Base-by-base conservation (phyloP, 35 echinoderm and acorn worm genomes). In the Amphiura filiformis region DNA sequence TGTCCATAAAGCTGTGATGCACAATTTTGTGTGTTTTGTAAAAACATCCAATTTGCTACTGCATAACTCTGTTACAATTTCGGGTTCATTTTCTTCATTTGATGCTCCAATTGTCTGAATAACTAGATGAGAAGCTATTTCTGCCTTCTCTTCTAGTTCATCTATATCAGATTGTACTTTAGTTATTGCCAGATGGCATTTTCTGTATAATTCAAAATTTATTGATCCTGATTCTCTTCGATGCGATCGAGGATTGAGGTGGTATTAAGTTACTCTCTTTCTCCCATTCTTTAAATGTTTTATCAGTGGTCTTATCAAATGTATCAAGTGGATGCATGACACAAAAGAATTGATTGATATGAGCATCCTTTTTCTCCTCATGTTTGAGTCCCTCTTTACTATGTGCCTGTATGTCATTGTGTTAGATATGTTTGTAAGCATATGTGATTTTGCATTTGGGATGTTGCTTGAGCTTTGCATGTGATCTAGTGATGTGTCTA, bases 261-360 rank as follows among this genome's bases (percentile, higher is more conserved):
- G 78, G 34, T 40, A 37, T n/a, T 7, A 82, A 22, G 18, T 31
- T 13, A 15, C 3, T 23, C 9, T 82, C 80, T 40, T 82, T 31
- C n/a, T 82, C 80, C 80, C 80, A 82, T 23, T 38, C 3, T 13
- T 35, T 34, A 40, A 82, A 0, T 13, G 14, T n/a, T 40, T 82
- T 37, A 14, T 82, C 38, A 82, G 35, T 22, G 0, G 80, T 40
- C 40, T 82, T 82, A 3, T 35, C 80, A 82, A 82, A 82, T 17
- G 80, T 82, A 4, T 82, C 80, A 31, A 82, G 28, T 1, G 80
- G 80, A 35, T 82, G 80, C 80, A 82, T 82, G 11, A 20, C 80
- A 40, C 80, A 82, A 42, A 82, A 82, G 40, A 82, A 82, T 32
- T 82, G n/a, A 28, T 82, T 82, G 23, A 82, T 31, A 23, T 40